Base-by-base conservation (phyloP, 2,888 invertebrate genomes). In the Drosophila glabriapex region DNA sequence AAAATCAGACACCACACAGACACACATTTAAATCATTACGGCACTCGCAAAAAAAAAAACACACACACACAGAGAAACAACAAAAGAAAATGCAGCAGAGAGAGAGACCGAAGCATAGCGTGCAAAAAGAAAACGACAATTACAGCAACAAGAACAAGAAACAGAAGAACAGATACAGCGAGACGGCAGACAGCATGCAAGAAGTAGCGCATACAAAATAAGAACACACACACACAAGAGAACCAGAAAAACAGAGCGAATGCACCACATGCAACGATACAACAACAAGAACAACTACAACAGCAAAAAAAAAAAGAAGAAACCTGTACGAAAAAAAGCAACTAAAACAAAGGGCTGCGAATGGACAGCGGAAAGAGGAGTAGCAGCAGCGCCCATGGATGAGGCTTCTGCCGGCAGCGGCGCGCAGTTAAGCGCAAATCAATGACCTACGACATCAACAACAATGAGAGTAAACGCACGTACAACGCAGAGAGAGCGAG, bases 381-480 rank as follows among this genome's bases (percentile, higher is more conserved):
- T 35, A n/a, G 25, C 19, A 55, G 39, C 53, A 43, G 59, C 52
- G 65, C 63, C 60, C 63, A 71, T 64, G 61, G 72, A 46, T 50
- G 68, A 76, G 67, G 59, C 56, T 62, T 59, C 80, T 81, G 64
- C 76, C 73, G 76, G 60, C 70, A 60, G 60, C 66, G 68, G 59
- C 67, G 72, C 68, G 68, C 71, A 67, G 76, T 83, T 81, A 83
- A 89, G 85, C 90, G 85, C 90, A 89, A 89, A 91, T 89, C 89
- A 89, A 89, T 91, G 89, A 89, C 89, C 89, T 89, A 89, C 91
- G 89, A 90, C 89, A 91, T 88, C 85, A 85, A 77, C 81, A 76
- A 77, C 74, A 73, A 64, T 56, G 66, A 62, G 66, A 63, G 66
- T 55, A 62, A 76, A 66, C 69, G 68, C 70, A 69, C 41, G 50